Percentiles rank a stretch among this genome's conserved stretches.
Evolutionary conservation across 2,113 vertebrate species (phyloP).

Genomic region (Rhinopithecus roxellana): DNA sequence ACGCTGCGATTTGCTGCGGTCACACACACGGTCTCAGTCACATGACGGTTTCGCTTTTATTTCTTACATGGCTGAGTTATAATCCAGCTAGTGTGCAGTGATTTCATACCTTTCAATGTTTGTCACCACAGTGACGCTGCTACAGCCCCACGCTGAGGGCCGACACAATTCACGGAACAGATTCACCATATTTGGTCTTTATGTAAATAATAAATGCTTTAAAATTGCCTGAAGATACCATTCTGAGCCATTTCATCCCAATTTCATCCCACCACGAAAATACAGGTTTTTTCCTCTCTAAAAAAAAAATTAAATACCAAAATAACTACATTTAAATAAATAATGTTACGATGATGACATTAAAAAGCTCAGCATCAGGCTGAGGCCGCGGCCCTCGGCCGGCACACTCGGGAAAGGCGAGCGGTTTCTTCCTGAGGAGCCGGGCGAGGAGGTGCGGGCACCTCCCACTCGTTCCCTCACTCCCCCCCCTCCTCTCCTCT

Average conservation of each 20-base stretch:
- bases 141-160: constrained; percentile 81
- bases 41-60: constrained; percentile 65
- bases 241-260: constrained; percentile 85
- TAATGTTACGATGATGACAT: constrained; percentile 84
- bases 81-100: constrained; percentile 82
- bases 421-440: constrained; percentile 32
- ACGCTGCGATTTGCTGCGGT: neutral
- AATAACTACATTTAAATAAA: constrained; percentile 85
- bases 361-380: constrained; percentile 74
- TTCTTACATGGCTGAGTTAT: constrained; percentile 79
- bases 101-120: constrained; percentile 79
- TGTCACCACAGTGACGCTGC: constrained; percentile 82
- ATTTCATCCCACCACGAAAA: constrained; percentile 84
- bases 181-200: constrained; percentile 87
- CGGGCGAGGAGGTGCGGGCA: neutral
- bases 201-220: constrained; percentile 84
- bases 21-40: neutral
- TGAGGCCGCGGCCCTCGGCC: constrained; percentile 59
- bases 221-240: constrained; percentile 86
- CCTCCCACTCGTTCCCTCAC: neutral
- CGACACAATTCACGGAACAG: constrained; percentile 85
- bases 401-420: neutral
- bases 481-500: neutral
- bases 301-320: constrained; percentile 83
- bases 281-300: constrained; percentile 73